phyloP scores from a whole-genome alignment of 92 coral and sea anemone genomes.

The Phenganax marumi region DNA sequence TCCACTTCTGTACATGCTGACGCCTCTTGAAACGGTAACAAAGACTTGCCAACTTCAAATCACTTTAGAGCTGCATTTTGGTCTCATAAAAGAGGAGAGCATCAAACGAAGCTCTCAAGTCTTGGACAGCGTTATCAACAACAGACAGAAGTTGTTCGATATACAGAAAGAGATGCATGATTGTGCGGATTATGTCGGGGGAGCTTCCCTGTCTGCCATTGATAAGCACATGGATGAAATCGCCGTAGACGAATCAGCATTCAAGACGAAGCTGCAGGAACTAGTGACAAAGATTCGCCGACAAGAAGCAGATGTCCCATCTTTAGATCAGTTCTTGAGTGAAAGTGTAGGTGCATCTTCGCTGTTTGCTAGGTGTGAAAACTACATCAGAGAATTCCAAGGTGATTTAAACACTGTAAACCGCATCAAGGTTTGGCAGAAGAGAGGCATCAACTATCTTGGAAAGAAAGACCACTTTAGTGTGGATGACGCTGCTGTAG shows the following conservation, averaged over 20 bases:
- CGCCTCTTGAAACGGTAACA: conserved; percentile 1
- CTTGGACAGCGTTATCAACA: neutral
- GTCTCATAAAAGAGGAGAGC: neutral
- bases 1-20: neutral
- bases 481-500: neutral
- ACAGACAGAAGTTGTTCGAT: conserved; percentile 3
- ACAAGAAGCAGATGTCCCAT: neutral
- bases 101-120: neutral
- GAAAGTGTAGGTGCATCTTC: neutral
- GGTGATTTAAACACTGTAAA: neutral
- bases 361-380: neutral
- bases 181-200: neutral
- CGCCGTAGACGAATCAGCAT: conserved; percentile 1
- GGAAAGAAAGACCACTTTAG: neutral
- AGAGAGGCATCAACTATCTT: neutral
- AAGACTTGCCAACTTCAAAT: neutral
- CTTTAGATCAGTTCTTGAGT: neutral
- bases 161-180: neutral
- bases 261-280: neutral
- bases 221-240: neutral
- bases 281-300: conserved; percentile 1
- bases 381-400: neutral
- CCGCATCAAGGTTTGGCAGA: neutral
- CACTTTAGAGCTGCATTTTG: neutral
- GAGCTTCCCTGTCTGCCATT: neutral